Conservation (phyloP, 1,140 invertebrate genomes). For the Drosophila pseudoananassae region DNA sequence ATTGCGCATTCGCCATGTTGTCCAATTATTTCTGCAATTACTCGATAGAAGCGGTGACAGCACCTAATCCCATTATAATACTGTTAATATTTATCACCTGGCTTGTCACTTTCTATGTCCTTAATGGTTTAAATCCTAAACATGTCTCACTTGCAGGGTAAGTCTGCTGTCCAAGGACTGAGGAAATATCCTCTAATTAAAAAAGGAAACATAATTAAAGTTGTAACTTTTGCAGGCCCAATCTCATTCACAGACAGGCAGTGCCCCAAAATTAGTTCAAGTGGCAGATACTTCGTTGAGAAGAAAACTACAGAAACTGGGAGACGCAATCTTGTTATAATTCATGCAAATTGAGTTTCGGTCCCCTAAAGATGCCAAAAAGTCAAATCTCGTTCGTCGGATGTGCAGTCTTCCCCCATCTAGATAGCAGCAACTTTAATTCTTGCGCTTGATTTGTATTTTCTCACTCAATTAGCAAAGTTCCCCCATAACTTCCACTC, state of each 20-base stretch:
- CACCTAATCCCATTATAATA: background rate
- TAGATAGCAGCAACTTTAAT: constrained; percentile 21
- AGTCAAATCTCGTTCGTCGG: background rate
- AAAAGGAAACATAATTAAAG: constrained; percentile 48
- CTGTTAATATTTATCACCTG: background rate
- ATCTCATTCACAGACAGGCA: constrained; percentile 23
- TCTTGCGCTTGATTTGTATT: constrained; percentile 31
- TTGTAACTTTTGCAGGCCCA: constrained; percentile 32
- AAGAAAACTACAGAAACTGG: background rate
- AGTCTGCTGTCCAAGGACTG: background rate
- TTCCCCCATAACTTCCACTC: constrained; percentile 36
- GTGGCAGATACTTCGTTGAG: constrained; percentile 10
- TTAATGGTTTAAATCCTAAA: background rate
- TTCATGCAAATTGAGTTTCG: constrained; percentile 64
- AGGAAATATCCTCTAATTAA: background rate
- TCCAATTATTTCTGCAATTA: constrained; percentile 34
- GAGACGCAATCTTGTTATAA: constrained; percentile 27
- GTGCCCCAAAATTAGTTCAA: constrained; percentile 53
- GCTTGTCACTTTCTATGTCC: background rate
- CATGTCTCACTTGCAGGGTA: background rate
- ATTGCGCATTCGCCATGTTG: constrained; percentile 12
- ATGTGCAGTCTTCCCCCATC: constrained; percentile 1
- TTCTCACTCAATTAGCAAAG: constrained; percentile 40
- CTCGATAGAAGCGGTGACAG: constrained; percentile 11
- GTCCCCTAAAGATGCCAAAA: background rate